Evolutionary conservation across 2,113 vertebrate genomes (phyloP).

Genomic region (Gambusia affinis): DNA sequence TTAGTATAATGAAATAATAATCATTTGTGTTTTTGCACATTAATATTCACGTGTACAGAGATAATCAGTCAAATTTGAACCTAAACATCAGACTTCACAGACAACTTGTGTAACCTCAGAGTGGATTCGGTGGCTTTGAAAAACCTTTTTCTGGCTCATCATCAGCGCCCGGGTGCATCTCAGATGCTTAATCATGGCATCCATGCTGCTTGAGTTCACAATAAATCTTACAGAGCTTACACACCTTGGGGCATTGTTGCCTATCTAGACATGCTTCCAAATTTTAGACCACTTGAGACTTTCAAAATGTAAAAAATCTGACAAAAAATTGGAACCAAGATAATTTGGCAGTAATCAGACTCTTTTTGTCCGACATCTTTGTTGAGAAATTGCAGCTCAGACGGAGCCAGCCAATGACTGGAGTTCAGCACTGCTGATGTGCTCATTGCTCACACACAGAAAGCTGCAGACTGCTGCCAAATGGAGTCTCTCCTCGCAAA

Average conservation of each 20-base stretch:
- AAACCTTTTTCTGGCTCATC: background rate
- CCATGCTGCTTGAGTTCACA: background rate
- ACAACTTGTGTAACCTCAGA: too few relatives aligned
- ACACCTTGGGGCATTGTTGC: background rate
- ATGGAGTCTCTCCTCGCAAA: background rate
- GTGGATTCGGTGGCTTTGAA: background rate
- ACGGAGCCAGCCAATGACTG: too few relatives aligned
- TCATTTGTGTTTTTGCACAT: background rate
- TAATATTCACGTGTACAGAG: background rate
- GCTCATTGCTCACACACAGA: background rate
- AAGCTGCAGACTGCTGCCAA: background rate
- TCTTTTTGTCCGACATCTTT: background rate
- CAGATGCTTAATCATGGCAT: background rate
- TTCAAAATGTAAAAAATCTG: background rate
- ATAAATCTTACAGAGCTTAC: background rate
- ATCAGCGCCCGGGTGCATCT: background rate
- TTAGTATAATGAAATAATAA: background rate
- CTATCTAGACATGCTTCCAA: background rate
- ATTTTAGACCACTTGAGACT: background rate
- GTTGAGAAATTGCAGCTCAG: background rate
- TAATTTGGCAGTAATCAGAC: background rate
- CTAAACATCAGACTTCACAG: background rate
- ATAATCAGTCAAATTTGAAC: background rate
- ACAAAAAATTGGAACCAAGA: background rate
- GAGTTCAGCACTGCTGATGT: background rate